These are phyloP conservation scores for Aphodius sticticus DNA, from an alignment of 2,888 invertebrate species.

Conservation along the genomic window DNA sequence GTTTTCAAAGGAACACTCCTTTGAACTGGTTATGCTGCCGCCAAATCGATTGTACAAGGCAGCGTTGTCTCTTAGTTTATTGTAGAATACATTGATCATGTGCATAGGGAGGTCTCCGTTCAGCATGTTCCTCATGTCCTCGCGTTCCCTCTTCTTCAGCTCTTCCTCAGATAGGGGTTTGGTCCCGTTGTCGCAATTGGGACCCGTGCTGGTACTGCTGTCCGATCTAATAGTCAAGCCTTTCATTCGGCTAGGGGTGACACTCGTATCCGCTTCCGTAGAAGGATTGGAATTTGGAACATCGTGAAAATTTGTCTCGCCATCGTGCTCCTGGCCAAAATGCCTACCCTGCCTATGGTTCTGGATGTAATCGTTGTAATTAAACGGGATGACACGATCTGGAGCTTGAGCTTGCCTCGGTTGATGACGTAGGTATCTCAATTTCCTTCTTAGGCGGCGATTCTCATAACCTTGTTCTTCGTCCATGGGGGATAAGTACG, in stretches of 20 bases:
- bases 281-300: slow-evolving; percentile 28
- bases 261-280: not conserved
- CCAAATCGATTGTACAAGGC: slow-evolving; percentile 43
- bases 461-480: slow-evolving; percentile 30
- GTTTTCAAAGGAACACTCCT: slow-evolving; percentile 41
- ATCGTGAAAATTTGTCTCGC: slow-evolving; percentile 31
- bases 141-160: slow-evolving; percentile 40
- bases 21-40: slow-evolving; percentile 33
- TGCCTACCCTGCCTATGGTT: slow-evolving; percentile 17
- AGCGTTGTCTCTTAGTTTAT: slow-evolving; percentile 41
- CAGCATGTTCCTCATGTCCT: slow-evolving; percentile 45
- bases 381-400: slow-evolving; percentile 25
- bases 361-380: slow-evolving; percentile 32
- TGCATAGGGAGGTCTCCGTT: slow-evolving; percentile 47
- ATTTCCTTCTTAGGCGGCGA: slow-evolving; percentile 27
- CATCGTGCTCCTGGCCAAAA: not conserved
- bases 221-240: not conserved
- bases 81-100: slow-evolving; percentile 44
- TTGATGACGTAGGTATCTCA: slow-evolving; percentile 24
- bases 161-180: slow-evolving; percentile 23
- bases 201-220: not conserved
- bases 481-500: slow-evolving; percentile 32
- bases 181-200: slow-evolving; percentile 7
- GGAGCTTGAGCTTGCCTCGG: slow-evolving; percentile 21
- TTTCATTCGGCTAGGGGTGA: not conserved